phyloP scores from a whole-genome alignment of 1,140 invertebrate genomes.

The Cotesia vestalis region DNA sequence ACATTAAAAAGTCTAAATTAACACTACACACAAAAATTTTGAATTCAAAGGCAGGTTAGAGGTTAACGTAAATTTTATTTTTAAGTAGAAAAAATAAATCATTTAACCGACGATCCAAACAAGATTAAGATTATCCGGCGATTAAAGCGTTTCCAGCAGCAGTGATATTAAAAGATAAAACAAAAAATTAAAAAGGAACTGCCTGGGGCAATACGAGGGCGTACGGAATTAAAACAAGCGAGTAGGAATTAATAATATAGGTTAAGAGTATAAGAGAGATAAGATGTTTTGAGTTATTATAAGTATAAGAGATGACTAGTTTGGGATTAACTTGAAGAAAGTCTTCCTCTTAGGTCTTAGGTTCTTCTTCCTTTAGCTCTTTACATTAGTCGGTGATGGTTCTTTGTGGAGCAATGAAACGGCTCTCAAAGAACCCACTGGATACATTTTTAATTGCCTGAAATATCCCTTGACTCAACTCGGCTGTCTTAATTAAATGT shows the following conservation, averaged over 20 bases:
- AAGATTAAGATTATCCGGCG: slow-evolving; percentile 61
- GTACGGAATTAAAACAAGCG: slow-evolving; percentile 36
- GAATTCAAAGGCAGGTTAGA: not conserved
- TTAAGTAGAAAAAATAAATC: slow-evolving; percentile 50
- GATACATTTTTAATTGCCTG: slow-evolving; percentile 67
- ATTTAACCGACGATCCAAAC: slow-evolving; percentile 43
- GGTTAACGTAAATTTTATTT: slow-evolving; percentile 55
- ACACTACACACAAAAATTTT: too few relatives aligned
- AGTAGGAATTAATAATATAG: slow-evolving; percentile 37
- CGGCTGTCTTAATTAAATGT: slow-evolving; percentile 65
- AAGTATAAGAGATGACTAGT: slow-evolving; percentile 43
- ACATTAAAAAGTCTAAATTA: too few relatives aligned
- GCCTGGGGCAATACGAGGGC: slow-evolving; percentile 34
- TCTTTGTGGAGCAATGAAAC: slow-evolving; percentile 61
- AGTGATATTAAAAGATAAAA: slow-evolving; percentile 11
- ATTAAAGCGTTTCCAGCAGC: slow-evolving; percentile 59
- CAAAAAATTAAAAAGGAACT: slow-evolving; percentile 32
- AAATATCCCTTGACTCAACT: slow-evolving; percentile 55
- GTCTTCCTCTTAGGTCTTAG: slow-evolving; percentile 4
- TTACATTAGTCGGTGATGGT: slow-evolving; percentile 11
- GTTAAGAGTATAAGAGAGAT: slow-evolving; percentile 19
- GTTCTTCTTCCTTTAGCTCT: slow-evolving; percentile 17
- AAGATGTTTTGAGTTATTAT: not conserved
- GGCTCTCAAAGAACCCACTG: slow-evolving; percentile 62
- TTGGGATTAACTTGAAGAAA: slow-evolving; percentile 44